phyloP scores from a whole-genome alignment of 2,888 invertebrate genomes.

The Metallyticus violacea region DNA sequence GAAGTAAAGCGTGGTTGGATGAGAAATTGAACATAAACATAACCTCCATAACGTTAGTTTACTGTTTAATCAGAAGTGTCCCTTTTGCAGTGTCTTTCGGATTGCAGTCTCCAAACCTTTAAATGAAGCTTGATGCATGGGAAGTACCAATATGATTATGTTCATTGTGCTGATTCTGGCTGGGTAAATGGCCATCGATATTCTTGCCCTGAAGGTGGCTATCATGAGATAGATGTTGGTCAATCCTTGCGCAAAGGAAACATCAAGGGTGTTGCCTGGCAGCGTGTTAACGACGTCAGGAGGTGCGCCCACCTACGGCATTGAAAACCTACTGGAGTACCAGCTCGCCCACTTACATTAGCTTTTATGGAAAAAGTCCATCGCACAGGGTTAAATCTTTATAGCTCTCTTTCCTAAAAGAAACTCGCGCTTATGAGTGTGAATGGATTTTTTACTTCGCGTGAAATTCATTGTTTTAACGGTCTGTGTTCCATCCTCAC shows the following conservation, averaged over 20 bases:
- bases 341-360: not conserved
- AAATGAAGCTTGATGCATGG: no score
- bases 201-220: not conserved
- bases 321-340: not conserved
- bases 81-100: no score
- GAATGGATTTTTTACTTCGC: no score
- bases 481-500: no score
- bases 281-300: not conserved
- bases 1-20: no score
- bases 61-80: no score
- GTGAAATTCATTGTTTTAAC: no score
- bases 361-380: not conserved
- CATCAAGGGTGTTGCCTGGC: not conserved
- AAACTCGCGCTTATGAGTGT: no score
- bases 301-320: not conserved
- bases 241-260: not conserved
- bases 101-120: no score
- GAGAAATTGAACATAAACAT: no score
- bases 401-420: not conserved
- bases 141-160: no score
- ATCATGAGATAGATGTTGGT: not conserved
- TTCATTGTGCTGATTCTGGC: not conserved
- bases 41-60: no score
- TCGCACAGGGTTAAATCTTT: not conserved
- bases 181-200: not conserved